Conservation (phyloP, 2,888 invertebrate genomes). For the Itoplectis maculator region DNA sequence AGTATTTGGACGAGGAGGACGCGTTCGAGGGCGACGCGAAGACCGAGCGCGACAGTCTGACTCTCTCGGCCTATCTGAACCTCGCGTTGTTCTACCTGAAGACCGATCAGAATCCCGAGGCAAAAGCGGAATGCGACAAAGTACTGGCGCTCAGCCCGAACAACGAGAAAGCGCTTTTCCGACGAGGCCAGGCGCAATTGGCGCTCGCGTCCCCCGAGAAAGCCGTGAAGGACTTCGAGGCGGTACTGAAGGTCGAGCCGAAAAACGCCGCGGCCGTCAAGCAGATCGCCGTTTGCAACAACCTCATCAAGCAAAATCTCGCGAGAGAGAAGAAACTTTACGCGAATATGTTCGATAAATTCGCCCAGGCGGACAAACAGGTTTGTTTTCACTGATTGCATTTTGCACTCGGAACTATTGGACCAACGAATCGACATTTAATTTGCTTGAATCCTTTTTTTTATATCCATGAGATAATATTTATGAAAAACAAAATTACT, state of each 20-base stretch:
- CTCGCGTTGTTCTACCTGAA: constrained; percentile 93
- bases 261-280: constrained; percentile 95
- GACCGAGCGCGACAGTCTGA: constrained; percentile 86
- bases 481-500: not conserved
- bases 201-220: constrained; percentile 91
- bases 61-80: constrained; percentile 92
- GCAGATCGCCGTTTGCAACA: constrained; percentile 90
- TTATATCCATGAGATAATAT: not conserved
- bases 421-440: not conserved
- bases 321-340: constrained; percentile 94
- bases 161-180: constrained; percentile 95
- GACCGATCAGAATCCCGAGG: constrained; percentile 89
- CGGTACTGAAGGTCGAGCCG: constrained; percentile 91
- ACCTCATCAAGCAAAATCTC: constrained; percentile 90
- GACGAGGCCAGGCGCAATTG: constrained; percentile 93
- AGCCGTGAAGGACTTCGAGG: constrained; percentile 92
- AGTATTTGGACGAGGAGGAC: constrained; percentile 86
- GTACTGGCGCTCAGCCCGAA: constrained; percentile 90
- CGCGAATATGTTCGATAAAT: constrained; percentile 98
- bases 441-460: too few species aligned
- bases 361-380: constrained; percentile 91
- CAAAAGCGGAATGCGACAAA: constrained; percentile 90
- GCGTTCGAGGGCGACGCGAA: constrained; percentile 84
- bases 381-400: constrained; percentile 79
- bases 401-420: not conserved